phyloP scores from a whole-genome alignment of 2,888 invertebrate genomes.

The Dorcus hopei region DNA sequence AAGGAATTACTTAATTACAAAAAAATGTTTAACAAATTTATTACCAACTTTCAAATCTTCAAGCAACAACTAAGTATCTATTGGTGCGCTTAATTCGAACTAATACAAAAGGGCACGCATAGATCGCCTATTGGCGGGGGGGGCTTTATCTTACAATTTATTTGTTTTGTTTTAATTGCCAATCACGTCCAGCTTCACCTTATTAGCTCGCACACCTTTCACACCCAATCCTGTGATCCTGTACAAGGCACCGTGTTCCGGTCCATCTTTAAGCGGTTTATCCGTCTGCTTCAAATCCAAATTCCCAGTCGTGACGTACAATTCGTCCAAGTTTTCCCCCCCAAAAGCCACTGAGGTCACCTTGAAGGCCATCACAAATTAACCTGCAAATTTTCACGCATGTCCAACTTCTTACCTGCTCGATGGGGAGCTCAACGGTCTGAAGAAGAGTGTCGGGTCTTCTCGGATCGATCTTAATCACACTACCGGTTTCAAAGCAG shows the following conservation, averaged over 20 bases:
- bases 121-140: too few species aligned
- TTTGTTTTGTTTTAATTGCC: neutral
- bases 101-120: too few species aligned
- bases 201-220: slow-evolving; percentile 52
- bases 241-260: slow-evolving; percentile 55
- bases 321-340: slow-evolving; percentile 50
- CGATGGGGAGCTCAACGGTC: slow-evolving; percentile 62
- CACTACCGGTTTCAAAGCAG: slow-evolving; percentile 65
- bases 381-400: slow-evolving; percentile 27
- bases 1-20: too few species aligned
- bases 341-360: slow-evolving; percentile 69
- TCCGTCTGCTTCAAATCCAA: neutral
- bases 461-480: slow-evolving; percentile 56
- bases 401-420: slow-evolving; percentile 48
- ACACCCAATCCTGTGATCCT: slow-evolving; percentile 58
- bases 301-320: slow-evolving; percentile 6
- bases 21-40: too few species aligned
- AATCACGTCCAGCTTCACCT: slow-evolving; percentile 26
- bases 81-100: too few species aligned
- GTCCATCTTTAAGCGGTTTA: neutral
- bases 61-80: too few species aligned
- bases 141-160: too few species aligned
- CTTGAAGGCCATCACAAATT: slow-evolving; percentile 18
- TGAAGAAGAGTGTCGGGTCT: slow-evolving; percentile 55
- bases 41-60: too few species aligned